Evolutionary conservation across 92 coral and sea anemone genomes (phyloP).

Genomic region (Palythoa caribaeorum): DNA sequence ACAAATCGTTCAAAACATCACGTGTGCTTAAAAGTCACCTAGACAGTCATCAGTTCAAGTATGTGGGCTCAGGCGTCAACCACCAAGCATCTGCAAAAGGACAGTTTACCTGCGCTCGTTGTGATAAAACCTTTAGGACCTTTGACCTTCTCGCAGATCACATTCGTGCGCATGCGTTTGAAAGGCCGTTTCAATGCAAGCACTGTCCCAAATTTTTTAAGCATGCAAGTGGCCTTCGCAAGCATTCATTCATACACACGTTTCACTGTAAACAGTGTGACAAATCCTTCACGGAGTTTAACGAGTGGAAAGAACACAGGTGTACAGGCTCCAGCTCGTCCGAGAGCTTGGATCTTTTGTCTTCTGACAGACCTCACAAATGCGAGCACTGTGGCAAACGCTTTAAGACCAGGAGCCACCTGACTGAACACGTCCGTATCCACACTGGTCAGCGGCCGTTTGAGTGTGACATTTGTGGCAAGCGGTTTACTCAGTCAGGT

Average conservation of each 20-base stretch:
- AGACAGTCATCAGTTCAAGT: neutral
- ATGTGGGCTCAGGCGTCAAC: neutral
- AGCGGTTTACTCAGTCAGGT: slow-evolving; percentile 35
- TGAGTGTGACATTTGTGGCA: slow-evolving; percentile 39
- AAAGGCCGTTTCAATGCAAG: slow-evolving; percentile 14
- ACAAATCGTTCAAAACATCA: slow-evolving; percentile 14
- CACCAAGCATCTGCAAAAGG: neutral
- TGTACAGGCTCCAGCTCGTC: neutral
- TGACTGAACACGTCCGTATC: slow-evolving; percentile 26
- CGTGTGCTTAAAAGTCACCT: slow-evolving; percentile 11
- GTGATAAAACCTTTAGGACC: slow-evolving; percentile 21
- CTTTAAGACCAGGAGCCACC: slow-evolving; percentile 41
- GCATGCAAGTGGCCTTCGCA: slow-evolving; percentile 28
- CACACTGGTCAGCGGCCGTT: slow-evolving; percentile 38
- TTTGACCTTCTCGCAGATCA: slow-evolving; percentile 2
- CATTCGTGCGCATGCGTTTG: slow-evolving; percentile 12
- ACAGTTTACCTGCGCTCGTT: slow-evolving; percentile 23
- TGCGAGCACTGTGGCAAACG: slow-evolving; percentile 22
- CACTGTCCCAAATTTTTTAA: slow-evolving; percentile 29
- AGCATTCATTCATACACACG: slow-evolving; percentile 3
- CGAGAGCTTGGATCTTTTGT: neutral
- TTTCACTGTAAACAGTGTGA: slow-evolving; percentile 10
- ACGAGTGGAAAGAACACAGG: slow-evolving; percentile 21
- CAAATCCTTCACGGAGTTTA: neutral
- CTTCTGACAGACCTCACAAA: slow-evolving; percentile 12